Evolutionary conservation across 2,113 vertebrate species (phyloP).

Genomic region (Hoplias malabaricus): DNA sequence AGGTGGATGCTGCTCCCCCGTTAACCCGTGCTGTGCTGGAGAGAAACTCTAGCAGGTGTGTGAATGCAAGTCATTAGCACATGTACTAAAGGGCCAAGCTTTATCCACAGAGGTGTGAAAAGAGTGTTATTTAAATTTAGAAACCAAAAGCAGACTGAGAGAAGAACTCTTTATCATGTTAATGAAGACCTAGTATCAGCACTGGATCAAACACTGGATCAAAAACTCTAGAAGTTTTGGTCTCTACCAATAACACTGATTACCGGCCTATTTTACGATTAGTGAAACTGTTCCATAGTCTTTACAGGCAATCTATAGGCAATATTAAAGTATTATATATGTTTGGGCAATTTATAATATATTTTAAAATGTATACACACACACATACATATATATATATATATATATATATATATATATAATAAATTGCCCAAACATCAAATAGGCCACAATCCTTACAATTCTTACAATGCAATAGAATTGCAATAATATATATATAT

Average conservation of each 20-base stretch:
- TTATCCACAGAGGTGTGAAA: slow-evolving; percentile 61
- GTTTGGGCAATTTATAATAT: too few relatives aligned
- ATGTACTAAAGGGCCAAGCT: slow-evolving; percentile 62
- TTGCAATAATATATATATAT: too few relatives aligned
- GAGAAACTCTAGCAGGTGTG: slow-evolving; percentile 58
- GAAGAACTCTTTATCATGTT: slow-evolving; percentile 64
- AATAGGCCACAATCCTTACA: too few relatives aligned
- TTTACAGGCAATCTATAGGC: too few relatives aligned
- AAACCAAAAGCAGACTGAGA: slow-evolving; percentile 48
- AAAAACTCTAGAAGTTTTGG: slow-evolving; percentile 53
- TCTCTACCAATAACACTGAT: neutral
- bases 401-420: too few relatives aligned
- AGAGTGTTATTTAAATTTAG: slow-evolving; percentile 40
- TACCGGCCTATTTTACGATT: neutral
- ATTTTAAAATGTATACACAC: too few relatives aligned
- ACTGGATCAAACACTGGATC: slow-evolving; percentile 21
- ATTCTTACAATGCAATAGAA: too few relatives aligned
- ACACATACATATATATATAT: too few relatives aligned
- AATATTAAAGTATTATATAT: too few relatives aligned
- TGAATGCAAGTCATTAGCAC: slow-evolving; percentile 53
- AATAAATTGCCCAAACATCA: too few relatives aligned
- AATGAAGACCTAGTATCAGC: slow-evolving; percentile 64
- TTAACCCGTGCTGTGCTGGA: slow-evolving; percentile 64
- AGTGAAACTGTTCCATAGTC: neutral
- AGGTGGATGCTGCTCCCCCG: slow-evolving; percentile 65